Evolutionary conservation across 2,888 invertebrate species (phyloP).

Genomic region (Automeris io): DNA sequence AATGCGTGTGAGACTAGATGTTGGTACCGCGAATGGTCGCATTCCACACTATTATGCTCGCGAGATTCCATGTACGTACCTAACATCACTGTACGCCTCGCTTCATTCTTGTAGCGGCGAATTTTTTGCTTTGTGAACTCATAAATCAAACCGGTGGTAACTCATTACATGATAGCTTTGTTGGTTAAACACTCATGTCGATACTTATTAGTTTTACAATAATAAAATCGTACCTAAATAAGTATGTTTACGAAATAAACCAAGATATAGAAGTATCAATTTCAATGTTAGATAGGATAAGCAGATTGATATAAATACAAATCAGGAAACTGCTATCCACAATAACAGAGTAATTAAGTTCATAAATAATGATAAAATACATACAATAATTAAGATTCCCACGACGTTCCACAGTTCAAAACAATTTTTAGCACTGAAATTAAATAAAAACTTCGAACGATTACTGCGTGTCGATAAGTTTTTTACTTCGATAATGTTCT

Average conservation of each 20-base stretch:
- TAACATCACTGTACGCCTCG: conserved; percentile 28
- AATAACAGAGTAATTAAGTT: conserved; percentile 1
- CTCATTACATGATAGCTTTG: conserved; percentile 37
- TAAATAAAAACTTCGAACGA: conserved; percentile 17
- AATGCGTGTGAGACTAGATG: conserved; percentile 39
- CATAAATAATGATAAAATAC: conserved; percentile 19
- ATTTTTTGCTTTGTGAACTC: conserved; percentile 61
- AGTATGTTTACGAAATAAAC: background rate
- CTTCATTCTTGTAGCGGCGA: conserved; percentile 56
- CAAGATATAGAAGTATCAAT: background rate
- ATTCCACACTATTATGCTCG: conserved; percentile 66
- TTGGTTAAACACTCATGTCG: conserved; percentile 18
- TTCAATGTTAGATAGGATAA: background rate
- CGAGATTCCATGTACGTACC: conserved; percentile 51
- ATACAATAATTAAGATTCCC: conserved; percentile 51
- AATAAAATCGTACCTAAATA: background rate
- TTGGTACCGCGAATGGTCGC: conserved; percentile 45
- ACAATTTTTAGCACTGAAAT: conserved; percentile 35
- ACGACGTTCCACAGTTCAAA: conserved; percentile 45
- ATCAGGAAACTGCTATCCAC: conserved; percentile 2
- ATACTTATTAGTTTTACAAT: background rate
- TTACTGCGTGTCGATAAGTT: conserved; percentile 21
- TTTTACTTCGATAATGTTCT: conserved; percentile 22
- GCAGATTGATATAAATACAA: background rate
- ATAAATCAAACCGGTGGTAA: conserved; percentile 65